Percentiles rank a stretch among this genome's conserved stretches.
Evolutionary conservation across 2,888 invertebrate genomes (phyloP).

Genomic region (Heliconius aoede): DNA sequence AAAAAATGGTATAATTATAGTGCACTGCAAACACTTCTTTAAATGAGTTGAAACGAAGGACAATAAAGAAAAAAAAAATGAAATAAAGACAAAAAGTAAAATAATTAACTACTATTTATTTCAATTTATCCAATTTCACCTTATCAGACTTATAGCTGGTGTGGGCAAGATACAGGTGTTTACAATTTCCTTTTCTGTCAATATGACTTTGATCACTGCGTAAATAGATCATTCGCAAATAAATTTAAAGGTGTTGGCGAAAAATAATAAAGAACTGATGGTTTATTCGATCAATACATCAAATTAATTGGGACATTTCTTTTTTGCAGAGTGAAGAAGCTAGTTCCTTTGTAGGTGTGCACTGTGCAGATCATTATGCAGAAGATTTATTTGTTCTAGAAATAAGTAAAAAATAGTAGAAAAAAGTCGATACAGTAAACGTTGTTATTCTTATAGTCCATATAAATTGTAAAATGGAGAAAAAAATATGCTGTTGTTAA

Average conservation of each 20-base stretch:
- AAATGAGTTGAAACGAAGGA: too few species aligned
- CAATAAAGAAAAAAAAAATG: background rate
- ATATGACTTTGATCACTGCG: background rate
- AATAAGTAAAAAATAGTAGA: background rate
- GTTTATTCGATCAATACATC: slow-evolving; percentile 15
- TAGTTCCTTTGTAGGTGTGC: slow-evolving; percentile 3
- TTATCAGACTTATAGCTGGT: background rate
- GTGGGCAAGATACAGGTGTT: background rate
- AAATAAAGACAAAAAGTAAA: background rate
- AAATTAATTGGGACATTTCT: slow-evolving; percentile 9
- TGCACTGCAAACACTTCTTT: too few species aligned
- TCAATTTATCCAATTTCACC: background rate
- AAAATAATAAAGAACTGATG: background rate
- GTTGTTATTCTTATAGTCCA: background rate
- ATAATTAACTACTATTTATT: background rate
- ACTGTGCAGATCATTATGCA: background rate
- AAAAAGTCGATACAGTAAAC: background rate
- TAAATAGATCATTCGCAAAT: background rate
- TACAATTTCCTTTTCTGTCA: slow-evolving; percentile 10
- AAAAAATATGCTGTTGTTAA: too few species aligned
- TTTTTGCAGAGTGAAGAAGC: background rate
- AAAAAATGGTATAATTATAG: too few species aligned
- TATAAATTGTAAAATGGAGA: background rate
- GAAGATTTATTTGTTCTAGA: background rate
- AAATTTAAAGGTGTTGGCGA: background rate